Evolutionary conservation across 2,888 invertebrate genomes (phyloP).

Genomic region (Drosophila flavopinicola): DNA sequence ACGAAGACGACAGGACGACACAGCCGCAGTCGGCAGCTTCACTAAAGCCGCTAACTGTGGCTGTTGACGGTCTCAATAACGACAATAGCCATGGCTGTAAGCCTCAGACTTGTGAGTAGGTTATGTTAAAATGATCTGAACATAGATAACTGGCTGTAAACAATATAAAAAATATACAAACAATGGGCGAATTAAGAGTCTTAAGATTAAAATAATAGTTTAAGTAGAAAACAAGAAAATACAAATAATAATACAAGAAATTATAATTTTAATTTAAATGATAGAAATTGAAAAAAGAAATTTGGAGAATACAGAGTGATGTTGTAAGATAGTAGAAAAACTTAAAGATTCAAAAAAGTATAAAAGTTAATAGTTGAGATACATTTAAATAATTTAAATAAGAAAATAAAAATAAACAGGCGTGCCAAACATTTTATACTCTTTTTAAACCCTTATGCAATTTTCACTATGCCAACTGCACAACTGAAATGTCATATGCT

Average conservation of each 20-base stretch:
- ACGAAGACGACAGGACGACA: constrained; percentile 30
- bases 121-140: not conserved
- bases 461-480: too few species aligned
- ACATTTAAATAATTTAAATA: too few species aligned
- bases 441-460: too few species aligned
- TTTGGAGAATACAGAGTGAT: too few species aligned
- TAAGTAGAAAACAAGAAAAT: not conserved
- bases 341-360: not conserved
- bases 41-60: constrained; percentile 46
- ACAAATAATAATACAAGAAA: not conserved
- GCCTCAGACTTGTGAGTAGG: not conserved
- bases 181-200: not conserved
- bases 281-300: too few species aligned
- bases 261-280: not conserved
- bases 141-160: not conserved
- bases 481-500: too few species aligned
- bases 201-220: not conserved
- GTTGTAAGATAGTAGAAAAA: not conserved
- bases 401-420: too few species aligned
- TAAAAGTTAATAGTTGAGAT: too few species aligned
- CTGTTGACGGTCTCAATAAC: constrained; percentile 40
- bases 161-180: constrained; percentile 11
- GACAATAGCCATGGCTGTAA: constrained; percentile 30
- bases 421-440: too few species aligned
- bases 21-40: constrained; percentile 6